Evolutionary conservation across 2,888 invertebrate species (phyloP), one percentile per base, ranked within the genome.

Genomic region (Altica lythri): DNA sequence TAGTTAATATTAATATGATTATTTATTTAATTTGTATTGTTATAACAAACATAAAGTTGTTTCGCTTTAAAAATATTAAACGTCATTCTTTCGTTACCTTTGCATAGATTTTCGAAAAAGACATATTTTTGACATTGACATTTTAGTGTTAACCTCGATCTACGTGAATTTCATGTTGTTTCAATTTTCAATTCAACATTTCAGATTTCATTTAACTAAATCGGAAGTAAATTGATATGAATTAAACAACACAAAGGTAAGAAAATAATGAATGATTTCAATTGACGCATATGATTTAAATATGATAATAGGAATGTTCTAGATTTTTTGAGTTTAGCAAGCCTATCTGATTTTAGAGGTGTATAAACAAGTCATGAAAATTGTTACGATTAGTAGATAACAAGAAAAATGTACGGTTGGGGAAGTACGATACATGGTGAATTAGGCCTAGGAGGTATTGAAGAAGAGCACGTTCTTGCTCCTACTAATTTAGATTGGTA

Each of bases 351-450:
- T 58, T 58, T 50, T 13, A 57, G 57, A 17, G 22, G 12, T 40
- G 44, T 40, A 48, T 22, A n/a, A 25, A 45, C 12, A 53, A 46
- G 48, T 45, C 45, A 58, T 58, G 55, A 38, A 22, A 45, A 10
- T 46, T 17, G 13, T 44, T 19, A 14, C 34, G 2, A 29, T 6
- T 10, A 43, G 2, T 19, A 42, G 50, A 38, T 58, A 54, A 53
- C 34, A 25, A 40, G 32, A 22, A 51, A 56, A 50, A 82, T 88
- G 79, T 87, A 80, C 72, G 84, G 87, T 65, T 92, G 91, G 90
- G 92, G 92, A 5, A 86, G 85, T 69, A 86, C 87, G 2, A 78
- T 82, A 22, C 83, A 89, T 70, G 91, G 91, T 2, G 90, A 91
- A 76, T 76, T 92, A 16, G 90, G 90, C 1, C 75, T 91, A 10